These are phyloP conservation scores for Acanthosepion pharaonis DNA, from an alignment of 2,888 invertebrate genomes.

Conservation along the genomic window DNA sequence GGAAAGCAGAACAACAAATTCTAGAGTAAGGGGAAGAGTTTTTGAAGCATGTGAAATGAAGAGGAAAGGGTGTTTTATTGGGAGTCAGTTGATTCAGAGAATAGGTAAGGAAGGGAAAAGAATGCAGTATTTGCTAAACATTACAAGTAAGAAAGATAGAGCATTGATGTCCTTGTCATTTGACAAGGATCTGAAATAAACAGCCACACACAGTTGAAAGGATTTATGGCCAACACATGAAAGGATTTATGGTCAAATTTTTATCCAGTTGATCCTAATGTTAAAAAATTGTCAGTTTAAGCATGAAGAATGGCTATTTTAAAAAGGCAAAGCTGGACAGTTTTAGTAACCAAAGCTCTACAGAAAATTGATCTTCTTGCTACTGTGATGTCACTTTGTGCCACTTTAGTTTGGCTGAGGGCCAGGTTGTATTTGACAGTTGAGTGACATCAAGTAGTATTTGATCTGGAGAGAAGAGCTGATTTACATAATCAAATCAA, in stretches of 20 bases:
- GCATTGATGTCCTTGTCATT: background rate
- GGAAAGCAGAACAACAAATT: background rate
- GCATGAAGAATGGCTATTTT: background rate
- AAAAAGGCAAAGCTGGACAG: background rate
- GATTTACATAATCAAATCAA: too few relatives aligned
- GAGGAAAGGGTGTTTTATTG: background rate
- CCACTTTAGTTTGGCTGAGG: background rate
- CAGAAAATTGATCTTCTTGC: background rate
- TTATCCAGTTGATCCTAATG: background rate
- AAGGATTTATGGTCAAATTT: background rate
- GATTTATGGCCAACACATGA: background rate
- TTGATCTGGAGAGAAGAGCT: background rate
- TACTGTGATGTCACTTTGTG: background rate
- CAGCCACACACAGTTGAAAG: background rate
- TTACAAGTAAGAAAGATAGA: background rate
- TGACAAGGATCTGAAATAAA: background rate
- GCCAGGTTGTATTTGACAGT: background rate
- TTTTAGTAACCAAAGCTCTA: background rate
- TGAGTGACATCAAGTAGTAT: background rate
- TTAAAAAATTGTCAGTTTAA: background rate
- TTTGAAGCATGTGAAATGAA: background rate
- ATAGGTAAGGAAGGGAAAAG: background rate
- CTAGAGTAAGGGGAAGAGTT: background rate
- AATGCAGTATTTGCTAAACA: background rate
- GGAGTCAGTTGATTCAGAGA: conserved; percentile 24